phyloP scores from a whole-genome alignment of 1,140 invertebrate genomes.

The Plutomurus gul region DNA sequence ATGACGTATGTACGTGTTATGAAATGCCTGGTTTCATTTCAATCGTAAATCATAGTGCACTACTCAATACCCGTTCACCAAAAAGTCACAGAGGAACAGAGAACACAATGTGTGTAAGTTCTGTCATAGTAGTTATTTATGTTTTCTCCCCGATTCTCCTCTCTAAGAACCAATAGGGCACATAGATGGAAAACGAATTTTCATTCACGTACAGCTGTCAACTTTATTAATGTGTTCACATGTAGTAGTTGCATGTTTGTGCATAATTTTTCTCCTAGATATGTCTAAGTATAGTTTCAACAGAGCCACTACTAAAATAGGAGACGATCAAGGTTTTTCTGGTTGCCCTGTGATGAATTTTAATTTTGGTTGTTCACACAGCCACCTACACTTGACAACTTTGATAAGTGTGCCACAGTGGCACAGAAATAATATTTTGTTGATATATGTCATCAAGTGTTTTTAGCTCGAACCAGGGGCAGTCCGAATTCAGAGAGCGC shows the following conservation, averaged over 20 bases:
- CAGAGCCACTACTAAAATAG: neutral
- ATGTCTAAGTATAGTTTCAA: too few relatives aligned
- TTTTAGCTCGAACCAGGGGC: too few relatives aligned
- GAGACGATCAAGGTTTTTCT: neutral
- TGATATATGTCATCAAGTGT: too few relatives aligned
- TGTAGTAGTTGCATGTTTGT: constrained; percentile 4
- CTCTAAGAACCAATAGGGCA: neutral
- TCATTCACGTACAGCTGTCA: constrained; percentile 20
- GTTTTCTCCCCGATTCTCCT: neutral
- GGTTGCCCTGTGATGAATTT: constrained; percentile 19
- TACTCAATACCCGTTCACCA: too few relatives aligned
- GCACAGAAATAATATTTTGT: too few relatives aligned
- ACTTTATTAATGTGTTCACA: constrained; percentile 9
- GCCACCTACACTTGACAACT: too few relatives aligned
- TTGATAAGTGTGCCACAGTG: too few relatives aligned
- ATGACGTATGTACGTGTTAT: neutral
- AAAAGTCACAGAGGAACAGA: too few relatives aligned
- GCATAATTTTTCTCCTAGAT: constrained; percentile 30
- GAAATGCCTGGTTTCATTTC: neutral
- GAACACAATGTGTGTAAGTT: too few relatives aligned
- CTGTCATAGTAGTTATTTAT: too few relatives aligned
- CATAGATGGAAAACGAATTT: constrained; percentile 22
- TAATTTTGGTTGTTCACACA: constrained; percentile 10
- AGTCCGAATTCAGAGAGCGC: too few relatives aligned
- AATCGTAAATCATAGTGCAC: too few relatives aligned